Evolutionary conservation across 2,113 vertebrate species (phyloP).

Genomic region (Takifugu bimaculatus): DNA sequence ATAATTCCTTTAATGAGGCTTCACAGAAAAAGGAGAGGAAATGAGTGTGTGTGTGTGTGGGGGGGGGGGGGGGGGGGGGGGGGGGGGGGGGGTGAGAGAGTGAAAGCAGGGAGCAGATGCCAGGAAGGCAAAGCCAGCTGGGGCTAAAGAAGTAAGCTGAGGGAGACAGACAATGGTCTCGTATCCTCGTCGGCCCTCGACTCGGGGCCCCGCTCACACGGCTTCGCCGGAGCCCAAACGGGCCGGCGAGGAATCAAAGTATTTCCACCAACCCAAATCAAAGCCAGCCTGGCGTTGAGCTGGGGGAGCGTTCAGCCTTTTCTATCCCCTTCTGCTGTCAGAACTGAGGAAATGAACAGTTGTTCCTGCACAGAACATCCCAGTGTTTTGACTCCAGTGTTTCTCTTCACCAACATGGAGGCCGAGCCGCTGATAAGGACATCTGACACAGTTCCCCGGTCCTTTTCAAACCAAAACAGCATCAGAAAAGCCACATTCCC

Average conservation of each 20-base stretch:
- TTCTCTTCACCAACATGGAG: slow-evolving; percentile 6
- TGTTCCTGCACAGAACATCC: not conserved
- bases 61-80: slow-evolving; percentile 27
- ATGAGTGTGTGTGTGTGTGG: slow-evolving; percentile 23
- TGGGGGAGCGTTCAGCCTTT: too few species aligned
- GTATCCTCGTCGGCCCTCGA: slow-evolving; percentile 40
- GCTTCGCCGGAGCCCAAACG: slow-evolving; percentile 52
- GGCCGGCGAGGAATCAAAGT: slow-evolving; percentile 41
- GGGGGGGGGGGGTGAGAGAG: slow-evolving; percentile 25
- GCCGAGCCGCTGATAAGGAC: too few species aligned
- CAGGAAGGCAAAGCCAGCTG: slow-evolving; percentile 42
- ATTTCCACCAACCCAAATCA: too few species aligned
- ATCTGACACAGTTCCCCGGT: not conserved
- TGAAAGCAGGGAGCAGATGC: slow-evolving; percentile 36
- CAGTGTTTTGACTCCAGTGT: slow-evolving; percentile 14
- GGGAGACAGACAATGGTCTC: slow-evolving; percentile 18
- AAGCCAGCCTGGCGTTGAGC: too few species aligned
- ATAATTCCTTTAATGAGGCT: slow-evolving; percentile 66
- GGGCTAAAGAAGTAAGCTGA: not conserved
- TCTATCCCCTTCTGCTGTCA: too few species aligned
- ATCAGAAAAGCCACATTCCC: slow-evolving; percentile 16
- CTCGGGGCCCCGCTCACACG: slow-evolving; percentile 46
- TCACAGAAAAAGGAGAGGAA: slow-evolving; percentile 50
- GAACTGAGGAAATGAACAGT: slow-evolving; percentile 31
- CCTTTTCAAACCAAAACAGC: not conserved